These are phyloP conservation scores for Cheilosia grossa DNA, from an alignment of 2,888 invertebrate species.

Conservation along the genomic window DNA sequence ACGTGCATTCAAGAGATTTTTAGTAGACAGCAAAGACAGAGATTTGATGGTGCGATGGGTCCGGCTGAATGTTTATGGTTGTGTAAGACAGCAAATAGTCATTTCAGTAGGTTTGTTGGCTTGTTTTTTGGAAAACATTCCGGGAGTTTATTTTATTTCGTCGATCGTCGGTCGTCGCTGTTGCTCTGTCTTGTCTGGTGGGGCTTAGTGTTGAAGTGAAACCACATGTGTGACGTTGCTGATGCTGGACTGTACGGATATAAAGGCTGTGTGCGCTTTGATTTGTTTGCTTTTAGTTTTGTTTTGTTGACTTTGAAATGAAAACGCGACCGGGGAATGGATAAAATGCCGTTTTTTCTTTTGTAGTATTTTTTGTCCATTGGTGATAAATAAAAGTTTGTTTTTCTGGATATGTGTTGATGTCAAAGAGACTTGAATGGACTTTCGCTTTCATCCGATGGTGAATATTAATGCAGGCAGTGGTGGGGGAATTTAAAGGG, in stretches of 20 bases:
- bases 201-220: constrained; percentile 31
- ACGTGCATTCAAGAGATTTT: constrained; percentile 63
- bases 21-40: constrained; percentile 61
- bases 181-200: background rate
- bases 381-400: background rate
- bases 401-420: constrained; percentile 23
- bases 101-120: constrained; percentile 56
- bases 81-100: constrained; percentile 65
- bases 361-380: background rate
- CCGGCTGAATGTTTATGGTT: constrained; percentile 60
- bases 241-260: constrained; percentile 2
- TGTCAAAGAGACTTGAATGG: constrained; percentile 15
- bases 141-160: constrained; percentile 37
- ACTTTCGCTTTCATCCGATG: background rate
- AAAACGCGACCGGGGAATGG: background rate
- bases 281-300: constrained; percentile 54
- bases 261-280: background rate
- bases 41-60: constrained; percentile 44
- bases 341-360: background rate
- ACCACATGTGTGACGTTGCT: constrained; percentile 39
- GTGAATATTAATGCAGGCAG: background rate
- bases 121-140: constrained; percentile 49
- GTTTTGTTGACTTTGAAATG: constrained; percentile 44
- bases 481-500: too few species aligned
- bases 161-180: background rate